phyloP scores from a whole-genome alignment of 1,140 invertebrate species.

The Oncopeltus fasciatus region DNA sequence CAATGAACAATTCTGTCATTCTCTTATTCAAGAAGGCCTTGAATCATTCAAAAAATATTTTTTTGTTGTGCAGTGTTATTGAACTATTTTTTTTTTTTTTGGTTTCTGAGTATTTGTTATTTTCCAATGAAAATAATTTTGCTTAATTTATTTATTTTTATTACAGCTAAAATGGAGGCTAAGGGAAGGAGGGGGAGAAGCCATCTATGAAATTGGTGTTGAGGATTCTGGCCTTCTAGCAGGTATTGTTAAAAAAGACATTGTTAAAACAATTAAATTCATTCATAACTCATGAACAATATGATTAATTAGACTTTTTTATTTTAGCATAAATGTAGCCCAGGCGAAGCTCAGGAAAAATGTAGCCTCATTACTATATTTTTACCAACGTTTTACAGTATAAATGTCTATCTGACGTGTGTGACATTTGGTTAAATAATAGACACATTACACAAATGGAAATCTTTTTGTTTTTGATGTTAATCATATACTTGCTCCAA shows the following conservation, averaged over 20 bases:
- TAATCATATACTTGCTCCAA: too few species aligned
- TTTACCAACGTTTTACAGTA: too few species aligned
- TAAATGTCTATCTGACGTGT: too few species aligned
- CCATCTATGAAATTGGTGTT: constrained; percentile 92
- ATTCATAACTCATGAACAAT: neutral
- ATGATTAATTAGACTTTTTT: neutral
- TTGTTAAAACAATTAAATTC: neutral
- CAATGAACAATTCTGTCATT: too few species aligned
- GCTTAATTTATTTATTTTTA: constrained; percentile 8
- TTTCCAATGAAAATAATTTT: neutral
- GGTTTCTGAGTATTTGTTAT: neutral
- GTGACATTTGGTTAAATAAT: too few species aligned
- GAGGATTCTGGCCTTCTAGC: constrained; percentile 79
- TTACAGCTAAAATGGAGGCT: constrained; percentile 72
- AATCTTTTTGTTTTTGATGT: too few species aligned
- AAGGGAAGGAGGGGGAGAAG: constrained; percentile 77
- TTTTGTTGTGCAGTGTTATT: too few species aligned
- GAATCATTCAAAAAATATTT: too few species aligned
- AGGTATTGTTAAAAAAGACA: constrained; percentile 32
- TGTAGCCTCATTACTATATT: neutral
- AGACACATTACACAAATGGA: too few species aligned
- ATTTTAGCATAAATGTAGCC: too few species aligned
- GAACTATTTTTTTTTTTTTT: neutral
- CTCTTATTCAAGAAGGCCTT: too few species aligned
- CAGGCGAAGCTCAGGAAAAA: neutral